These are phyloP conservation scores for Trilocha varians DNA, from an alignment of 2,888 invertebrate genomes.

Conservation along the genomic window DNA sequence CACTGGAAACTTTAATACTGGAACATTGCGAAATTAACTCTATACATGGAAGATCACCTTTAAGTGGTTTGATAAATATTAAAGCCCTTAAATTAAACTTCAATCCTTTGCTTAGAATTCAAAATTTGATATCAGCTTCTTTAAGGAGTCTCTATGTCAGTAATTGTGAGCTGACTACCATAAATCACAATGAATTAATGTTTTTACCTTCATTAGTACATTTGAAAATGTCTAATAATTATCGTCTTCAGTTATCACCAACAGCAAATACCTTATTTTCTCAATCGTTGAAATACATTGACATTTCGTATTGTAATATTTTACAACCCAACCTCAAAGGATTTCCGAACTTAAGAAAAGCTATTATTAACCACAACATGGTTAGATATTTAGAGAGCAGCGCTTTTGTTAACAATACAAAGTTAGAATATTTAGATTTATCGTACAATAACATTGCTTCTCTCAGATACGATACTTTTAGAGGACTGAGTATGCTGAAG, in stretches of 20 bases:
- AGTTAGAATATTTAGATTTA: constrained; percentile 75
- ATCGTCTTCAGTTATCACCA: constrained; percentile 61
- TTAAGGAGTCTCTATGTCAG: constrained; percentile 72
- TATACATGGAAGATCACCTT: constrained; percentile 62
- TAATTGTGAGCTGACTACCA: constrained; percentile 66
- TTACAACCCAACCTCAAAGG: constrained; percentile 74
- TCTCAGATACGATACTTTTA: constrained; percentile 75
- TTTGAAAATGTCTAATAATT: constrained; percentile 76
- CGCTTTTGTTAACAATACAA: constrained; percentile 75
- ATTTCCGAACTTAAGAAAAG: constrained; percentile 73
- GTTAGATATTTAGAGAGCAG: constrained; percentile 71
- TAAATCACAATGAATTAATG: constrained; percentile 68
- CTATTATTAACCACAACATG: constrained; percentile 76
- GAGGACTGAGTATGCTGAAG: constrained; percentile 69
- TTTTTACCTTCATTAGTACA: constrained; percentile 74
- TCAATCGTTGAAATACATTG: constrained; percentile 67
- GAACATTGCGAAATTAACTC: constrained; percentile 75
- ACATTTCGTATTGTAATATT: constrained; percentile 76
- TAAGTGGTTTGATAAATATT: constrained; percentile 66
- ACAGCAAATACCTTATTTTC: constrained; percentile 55
- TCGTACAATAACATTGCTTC: constrained; percentile 77
- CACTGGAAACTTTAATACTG: constrained; percentile 73
- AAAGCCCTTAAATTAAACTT: constrained; percentile 66
- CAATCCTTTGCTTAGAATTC: constrained; percentile 65
- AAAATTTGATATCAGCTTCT: constrained; percentile 62